A percentile compares a stretch with the other conserved stretches of the same genome.
These are phyloP conservation scores for Drosophila rellima DNA, from an alignment of 2,888 invertebrate genomes.

Conservation along the genomic window DNA sequence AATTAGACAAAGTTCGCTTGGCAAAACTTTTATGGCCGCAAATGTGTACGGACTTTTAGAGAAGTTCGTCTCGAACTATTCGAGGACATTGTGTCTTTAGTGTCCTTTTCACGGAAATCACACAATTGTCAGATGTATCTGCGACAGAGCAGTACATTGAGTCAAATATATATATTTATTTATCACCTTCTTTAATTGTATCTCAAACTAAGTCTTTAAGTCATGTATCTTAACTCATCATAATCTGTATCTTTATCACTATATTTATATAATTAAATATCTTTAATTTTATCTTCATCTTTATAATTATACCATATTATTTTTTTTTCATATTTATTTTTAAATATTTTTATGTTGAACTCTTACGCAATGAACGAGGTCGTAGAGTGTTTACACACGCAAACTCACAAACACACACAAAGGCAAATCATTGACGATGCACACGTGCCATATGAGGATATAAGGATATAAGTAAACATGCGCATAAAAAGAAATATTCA, in stretches of 20 bases:
- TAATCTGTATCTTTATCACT: no score
- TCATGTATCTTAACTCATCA: no score
- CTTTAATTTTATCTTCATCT: background rate
- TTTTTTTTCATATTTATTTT: background rate
- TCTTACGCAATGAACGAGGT: background rate
- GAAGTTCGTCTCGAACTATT: constrained; percentile 27
- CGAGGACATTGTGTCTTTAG: constrained; percentile 31
- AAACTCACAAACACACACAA: background rate
- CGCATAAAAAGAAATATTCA: constrained; percentile 28
- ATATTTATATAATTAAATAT: no score
- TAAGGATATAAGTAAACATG: no score
- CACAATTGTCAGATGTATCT: background rate
- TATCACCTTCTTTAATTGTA: background rate
- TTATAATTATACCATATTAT: no score
- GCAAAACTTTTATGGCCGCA: constrained; percentile 60
- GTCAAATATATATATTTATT: background rate
- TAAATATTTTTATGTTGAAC: constrained; percentile 7
- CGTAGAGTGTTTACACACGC: no score
- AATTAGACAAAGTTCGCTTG: constrained; percentile 73
- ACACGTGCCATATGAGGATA: constrained; percentile 12
- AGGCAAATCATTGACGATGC: background rate
- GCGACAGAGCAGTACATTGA: background rate
- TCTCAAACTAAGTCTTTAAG: no score
- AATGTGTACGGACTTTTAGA: constrained; percentile 56
- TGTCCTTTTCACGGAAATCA: background rate